Conservation (phyloP, 2,113 vertebrate genomes). For the Indri indri region DNA sequence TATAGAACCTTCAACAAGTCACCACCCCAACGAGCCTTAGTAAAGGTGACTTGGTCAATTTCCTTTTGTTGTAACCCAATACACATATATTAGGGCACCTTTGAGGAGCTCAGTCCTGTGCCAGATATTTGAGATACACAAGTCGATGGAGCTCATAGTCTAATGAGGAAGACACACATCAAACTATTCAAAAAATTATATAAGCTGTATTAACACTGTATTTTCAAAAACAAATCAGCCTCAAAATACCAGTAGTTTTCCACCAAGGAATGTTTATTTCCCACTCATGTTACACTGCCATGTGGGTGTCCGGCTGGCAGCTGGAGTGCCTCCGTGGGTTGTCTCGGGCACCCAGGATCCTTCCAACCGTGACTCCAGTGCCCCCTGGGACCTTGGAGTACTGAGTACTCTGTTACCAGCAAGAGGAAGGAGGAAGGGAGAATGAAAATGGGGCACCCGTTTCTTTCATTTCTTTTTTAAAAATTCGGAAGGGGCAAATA, state of each 20-base stretch:
- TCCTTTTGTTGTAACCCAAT: neutral
- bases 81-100: too few species aligned
- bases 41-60: neutral
- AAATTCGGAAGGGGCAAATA: accelerated
- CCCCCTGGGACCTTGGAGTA: neutral
- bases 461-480: neutral
- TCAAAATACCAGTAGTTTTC: neutral
- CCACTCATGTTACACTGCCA: neutral
- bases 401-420: neutral
- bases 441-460: neutral
- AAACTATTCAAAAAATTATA: neutral
- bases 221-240: neutral
- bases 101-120: neutral
- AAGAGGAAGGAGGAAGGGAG: neutral
- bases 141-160: neutral
- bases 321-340: neutral
- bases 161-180: neutral
- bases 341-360: neutral
- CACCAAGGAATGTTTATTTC: neutral
- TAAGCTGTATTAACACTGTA: accelerated
- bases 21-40: neutral
- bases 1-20: accelerated
- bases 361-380: neutral
- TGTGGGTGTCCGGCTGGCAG: neutral
- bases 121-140: too few species aligned